Conservation (phyloP, 2,797 vertebrate genomes). For the Gymnodraco acuticeps region DNA sequence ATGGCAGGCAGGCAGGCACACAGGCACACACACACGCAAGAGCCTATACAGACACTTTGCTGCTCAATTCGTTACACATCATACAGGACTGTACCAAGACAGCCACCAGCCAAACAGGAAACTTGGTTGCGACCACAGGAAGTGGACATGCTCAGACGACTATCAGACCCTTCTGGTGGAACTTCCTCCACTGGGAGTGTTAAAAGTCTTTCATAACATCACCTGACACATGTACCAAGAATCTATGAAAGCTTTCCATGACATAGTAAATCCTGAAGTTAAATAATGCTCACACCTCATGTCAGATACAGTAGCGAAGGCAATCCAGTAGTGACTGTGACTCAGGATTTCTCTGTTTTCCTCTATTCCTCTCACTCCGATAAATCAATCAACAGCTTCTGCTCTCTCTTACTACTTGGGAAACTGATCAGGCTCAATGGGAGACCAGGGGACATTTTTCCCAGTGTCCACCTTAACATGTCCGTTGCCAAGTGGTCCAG, state of each 20-base stretch:
- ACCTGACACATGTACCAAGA: conserved; percentile 71
- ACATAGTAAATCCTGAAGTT: background rate
- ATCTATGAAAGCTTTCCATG: background rate
- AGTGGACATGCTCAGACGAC: conserved; percentile 64
- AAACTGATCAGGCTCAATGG: conserved; percentile 61
- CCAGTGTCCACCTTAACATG: conserved; percentile 44
- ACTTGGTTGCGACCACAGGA: conserved; percentile 68
- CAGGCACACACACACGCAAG: background rate
- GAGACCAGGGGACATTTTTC: conserved; percentile 57
- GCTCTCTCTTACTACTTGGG: conserved; percentile 64
- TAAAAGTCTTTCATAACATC: conserved; percentile 72
- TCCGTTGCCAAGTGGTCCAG: conserved; percentile 50
- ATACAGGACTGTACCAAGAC: conserved; percentile 34
- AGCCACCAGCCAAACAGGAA: conserved; percentile 72
- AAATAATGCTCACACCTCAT: background rate
- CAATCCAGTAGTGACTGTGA: conserved; percentile 24
- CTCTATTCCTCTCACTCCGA: conserved; percentile 21
- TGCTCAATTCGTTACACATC: conserved; percentile 55
- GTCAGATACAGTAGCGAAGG: conserved; percentile 2
- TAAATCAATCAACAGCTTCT: conserved; percentile 70
- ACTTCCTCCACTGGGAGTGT: conserved; percentile 68
- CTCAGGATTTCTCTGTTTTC: conserved; percentile 25
- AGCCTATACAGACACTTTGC: conserved; percentile 56
- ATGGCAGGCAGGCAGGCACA: conserved; percentile 40
- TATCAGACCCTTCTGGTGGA: conserved; percentile 62